Evolutionary conservation across 2,888 invertebrate genomes (phyloP).

Genomic region (Listrodromus nycthemerus): DNA sequence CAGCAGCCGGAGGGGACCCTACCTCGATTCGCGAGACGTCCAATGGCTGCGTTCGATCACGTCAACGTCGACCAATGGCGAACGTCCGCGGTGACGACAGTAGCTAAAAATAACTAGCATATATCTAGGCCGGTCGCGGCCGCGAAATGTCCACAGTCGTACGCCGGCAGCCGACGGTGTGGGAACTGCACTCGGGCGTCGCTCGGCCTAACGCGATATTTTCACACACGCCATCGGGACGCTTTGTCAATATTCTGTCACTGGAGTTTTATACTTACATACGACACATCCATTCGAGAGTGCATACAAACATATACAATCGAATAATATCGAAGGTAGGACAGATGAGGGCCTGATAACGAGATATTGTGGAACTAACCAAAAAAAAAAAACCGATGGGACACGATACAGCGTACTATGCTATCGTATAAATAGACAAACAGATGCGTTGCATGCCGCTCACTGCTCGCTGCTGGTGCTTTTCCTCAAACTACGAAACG

Average conservation of each 20-base stretch:
- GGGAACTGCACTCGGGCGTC: slow-evolving; percentile 62
- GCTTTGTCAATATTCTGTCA: slow-evolving; percentile 33
- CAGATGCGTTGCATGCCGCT: slow-evolving; percentile 40
- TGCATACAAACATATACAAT: slow-evolving; percentile 29
- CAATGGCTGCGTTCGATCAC: slow-evolving; percentile 73
- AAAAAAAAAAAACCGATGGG: not conserved
- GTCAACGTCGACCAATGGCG: slow-evolving; percentile 78
- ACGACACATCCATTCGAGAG: slow-evolving; percentile 17
- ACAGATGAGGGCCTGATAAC: slow-evolving; percentile 26
- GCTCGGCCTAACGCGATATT: slow-evolving; percentile 33
- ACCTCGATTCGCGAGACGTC: slow-evolving; percentile 72
- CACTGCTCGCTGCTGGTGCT: slow-evolving; percentile 16
- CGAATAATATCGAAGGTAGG: slow-evolving; percentile 52
- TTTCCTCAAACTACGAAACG: not conserved
- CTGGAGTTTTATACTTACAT: slow-evolving; percentile 2
- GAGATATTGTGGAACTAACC: not conserved
- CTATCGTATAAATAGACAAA: slow-evolving; percentile 45
- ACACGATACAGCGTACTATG: slow-evolving; percentile 10
- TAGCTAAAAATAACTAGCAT: slow-evolving; percentile 82
- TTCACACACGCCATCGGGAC: slow-evolving; percentile 34
- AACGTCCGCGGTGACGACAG: slow-evolving; percentile 76
- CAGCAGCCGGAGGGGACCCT: slow-evolving; percentile 70
- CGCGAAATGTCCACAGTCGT: slow-evolving; percentile 82
- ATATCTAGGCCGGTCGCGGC: slow-evolving; percentile 83
- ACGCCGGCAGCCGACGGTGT: slow-evolving; percentile 82